These are phyloP conservation scores for Rhinatrema bivittatum DNA, from an alignment of 2,797 vertebrate species.

Conservation along the genomic window DNA sequence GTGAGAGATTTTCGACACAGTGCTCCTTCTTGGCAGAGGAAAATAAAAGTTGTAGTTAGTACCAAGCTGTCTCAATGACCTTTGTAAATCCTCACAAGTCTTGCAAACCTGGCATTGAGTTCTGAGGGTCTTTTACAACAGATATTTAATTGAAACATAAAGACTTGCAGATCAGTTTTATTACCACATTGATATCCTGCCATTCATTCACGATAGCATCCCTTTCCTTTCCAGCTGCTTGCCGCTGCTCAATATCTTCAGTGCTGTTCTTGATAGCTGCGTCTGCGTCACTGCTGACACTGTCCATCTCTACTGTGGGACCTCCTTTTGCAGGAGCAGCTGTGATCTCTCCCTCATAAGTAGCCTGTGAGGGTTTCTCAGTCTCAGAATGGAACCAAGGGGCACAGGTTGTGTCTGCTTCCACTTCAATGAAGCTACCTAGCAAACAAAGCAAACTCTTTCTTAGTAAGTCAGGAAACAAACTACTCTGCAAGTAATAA, in stretches of 20 bases:
- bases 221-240: slow-evolving; percentile 8
- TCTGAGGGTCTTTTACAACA: too few relatives aligned
- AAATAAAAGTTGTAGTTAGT: too few relatives aligned
- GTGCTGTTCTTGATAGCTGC: slow-evolving; percentile 13
- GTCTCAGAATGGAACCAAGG: slow-evolving; percentile 4
- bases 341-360: slow-evolving; percentile 1
- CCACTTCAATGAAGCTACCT: slow-evolving; percentile 89
- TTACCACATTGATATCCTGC: slow-evolving; percentile 75
- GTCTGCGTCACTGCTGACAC: background rate
- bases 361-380: background rate
- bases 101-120: too few relatives aligned
- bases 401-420: slow-evolving; percentile 28
- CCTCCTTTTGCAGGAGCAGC: background rate
- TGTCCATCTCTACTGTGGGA: slow-evolving; percentile 10
- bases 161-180: background rate
- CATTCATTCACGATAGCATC: slow-evolving; percentile 55
- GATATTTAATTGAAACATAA: too few relatives aligned
- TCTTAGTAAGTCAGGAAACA: background rate
- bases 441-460: slow-evolving; percentile 1
- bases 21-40: too few relatives aligned
- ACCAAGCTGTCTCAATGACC: too few relatives aligned
- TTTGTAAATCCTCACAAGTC: too few relatives aligned
- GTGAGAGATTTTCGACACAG: too few relatives aligned
- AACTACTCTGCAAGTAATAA: too few relatives aligned
- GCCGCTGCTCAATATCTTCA: slow-evolving; percentile 8